These are phyloP conservation scores for Macaca nemestrina DNA, from an alignment of 2,113 vertebrate species.

Conservation along the genomic window DNA sequence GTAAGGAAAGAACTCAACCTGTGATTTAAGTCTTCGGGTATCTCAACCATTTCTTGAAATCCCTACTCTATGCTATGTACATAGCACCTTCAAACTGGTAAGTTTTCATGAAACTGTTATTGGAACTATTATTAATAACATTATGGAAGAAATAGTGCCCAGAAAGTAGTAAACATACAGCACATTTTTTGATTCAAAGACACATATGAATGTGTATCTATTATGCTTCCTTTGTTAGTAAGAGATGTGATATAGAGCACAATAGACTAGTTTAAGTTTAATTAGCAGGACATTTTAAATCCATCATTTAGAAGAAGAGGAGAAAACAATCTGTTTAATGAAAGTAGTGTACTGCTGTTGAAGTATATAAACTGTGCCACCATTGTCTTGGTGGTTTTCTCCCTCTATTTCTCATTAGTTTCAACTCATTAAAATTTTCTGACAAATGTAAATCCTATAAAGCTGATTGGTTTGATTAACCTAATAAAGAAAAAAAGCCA, in stretches of 20 bases:
- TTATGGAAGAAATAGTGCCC: background rate
- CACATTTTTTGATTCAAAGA: background rate
- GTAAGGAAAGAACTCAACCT: background rate
- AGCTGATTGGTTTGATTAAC: slow-evolving; percentile 79
- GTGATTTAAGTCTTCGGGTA: background rate
- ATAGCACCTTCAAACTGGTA: background rate
- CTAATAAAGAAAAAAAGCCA: slow-evolving; percentile 68
- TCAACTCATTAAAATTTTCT: slow-evolving; percentile 59
- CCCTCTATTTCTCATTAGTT: slow-evolving; percentile 56
- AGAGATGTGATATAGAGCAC: background rate
- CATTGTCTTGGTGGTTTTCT: background rate
- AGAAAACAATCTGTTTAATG: background rate
- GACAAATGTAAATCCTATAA: slow-evolving; percentile 68
- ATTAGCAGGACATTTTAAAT: background rate
- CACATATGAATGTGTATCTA: background rate
- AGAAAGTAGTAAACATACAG: background rate
- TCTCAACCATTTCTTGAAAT: background rate
- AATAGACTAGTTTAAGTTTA: background rate
- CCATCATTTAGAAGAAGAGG: slow-evolving; percentile 17
- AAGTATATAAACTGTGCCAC: background rate
- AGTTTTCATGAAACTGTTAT: background rate
- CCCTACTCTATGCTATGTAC: background rate
- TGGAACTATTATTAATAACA: background rate
- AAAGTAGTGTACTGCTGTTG: background rate
- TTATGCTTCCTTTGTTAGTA: background rate